A percentile compares a stretch with the other conserved stretches of the same genome.
phyloP scores from a whole-genome alignment of 2,797 vertebrate species.

The Pristis pectinata region DNA sequence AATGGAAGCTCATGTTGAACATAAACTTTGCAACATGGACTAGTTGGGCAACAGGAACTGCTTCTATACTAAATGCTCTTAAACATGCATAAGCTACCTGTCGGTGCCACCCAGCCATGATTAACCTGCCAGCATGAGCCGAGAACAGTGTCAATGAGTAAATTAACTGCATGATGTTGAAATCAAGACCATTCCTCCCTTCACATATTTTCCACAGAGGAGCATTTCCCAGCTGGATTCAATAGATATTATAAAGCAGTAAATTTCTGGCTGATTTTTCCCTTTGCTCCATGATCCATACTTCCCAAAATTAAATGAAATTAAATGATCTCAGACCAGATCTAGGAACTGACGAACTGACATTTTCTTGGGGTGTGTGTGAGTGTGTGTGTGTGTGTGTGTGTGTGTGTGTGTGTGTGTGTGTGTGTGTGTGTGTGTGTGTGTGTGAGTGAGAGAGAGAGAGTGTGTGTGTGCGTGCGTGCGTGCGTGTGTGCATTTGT shows the following conservation, averaged over 20 bases:
- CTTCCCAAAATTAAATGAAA: neutral
- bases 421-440: too few relatives aligned
- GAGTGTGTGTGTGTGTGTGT: too few relatives aligned
- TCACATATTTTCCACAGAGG: neutral
- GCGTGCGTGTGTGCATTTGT: too few relatives aligned
- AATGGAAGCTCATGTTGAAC: neutral
- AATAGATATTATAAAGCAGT: neutral
- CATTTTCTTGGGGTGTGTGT: neutral
- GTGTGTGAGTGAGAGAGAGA: too few relatives aligned
- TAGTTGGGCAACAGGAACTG: neutral
- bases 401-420: too few relatives aligned
- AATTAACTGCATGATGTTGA: neutral
- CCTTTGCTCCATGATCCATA: neutral
- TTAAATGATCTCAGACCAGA: neutral
- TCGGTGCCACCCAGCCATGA: neutral
- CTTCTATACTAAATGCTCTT: neutral
- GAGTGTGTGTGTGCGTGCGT: too few relatives aligned
- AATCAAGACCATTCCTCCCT: neutral
- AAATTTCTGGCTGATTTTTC: neutral
- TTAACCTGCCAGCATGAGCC: neutral
- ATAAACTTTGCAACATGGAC: neutral
- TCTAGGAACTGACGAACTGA: too few relatives aligned
- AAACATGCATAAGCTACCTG: neutral
- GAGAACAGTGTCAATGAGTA: neutral
- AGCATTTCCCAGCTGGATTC: neutral